Percentiles rank a stretch among this genome's conserved stretches.
Conservation (phyloP, 1,140 invertebrate genomes). For the Globodera rostochiensis region DNA sequence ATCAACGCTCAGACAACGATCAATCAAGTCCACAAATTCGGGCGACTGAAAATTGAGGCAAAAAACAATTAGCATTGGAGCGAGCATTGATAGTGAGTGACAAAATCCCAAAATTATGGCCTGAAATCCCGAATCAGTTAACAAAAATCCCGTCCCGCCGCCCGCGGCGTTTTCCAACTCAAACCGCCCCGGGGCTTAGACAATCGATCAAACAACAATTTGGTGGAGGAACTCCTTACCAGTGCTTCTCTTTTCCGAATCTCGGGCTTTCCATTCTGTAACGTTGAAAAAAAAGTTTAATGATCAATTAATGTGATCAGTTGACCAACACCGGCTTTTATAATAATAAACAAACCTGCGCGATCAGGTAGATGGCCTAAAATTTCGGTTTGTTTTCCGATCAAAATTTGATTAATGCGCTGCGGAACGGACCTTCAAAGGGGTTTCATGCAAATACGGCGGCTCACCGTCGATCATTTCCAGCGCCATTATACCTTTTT, state of each 20-base stretch:
- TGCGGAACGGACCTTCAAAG: constrained; percentile 52
- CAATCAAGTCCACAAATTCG: constrained; percentile 62
- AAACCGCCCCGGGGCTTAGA: too few relatives aligned
- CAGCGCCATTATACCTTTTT: constrained; percentile 43
- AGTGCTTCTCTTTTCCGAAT: constrained; percentile 57
- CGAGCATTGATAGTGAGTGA: too few relatives aligned
- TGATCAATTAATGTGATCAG: too few relatives aligned
- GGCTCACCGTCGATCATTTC: constrained; percentile 66
- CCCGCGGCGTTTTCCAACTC: too few relatives aligned
- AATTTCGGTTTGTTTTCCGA: not conserved
- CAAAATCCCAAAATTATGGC: not conserved
- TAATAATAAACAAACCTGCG: constrained; percentile 6
- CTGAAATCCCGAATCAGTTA: not conserved
- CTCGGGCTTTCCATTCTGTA: constrained; percentile 65
- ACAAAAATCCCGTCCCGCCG: too few relatives aligned
- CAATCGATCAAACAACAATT: too few relatives aligned
- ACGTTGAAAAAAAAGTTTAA: not conserved
- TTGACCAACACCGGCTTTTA: not conserved
- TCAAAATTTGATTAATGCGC: too few relatives aligned
- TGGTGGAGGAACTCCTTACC: not conserved
- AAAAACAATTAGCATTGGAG: not conserved
- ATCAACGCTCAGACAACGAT: constrained; percentile 56
- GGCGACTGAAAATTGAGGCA: constrained; percentile 32
- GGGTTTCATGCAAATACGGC: constrained; percentile 62
- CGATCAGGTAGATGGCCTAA: constrained; percentile 65